Base-by-base conservation (phyloP, 2,888 invertebrate genomes). In the Harmothoe impar region DNA sequence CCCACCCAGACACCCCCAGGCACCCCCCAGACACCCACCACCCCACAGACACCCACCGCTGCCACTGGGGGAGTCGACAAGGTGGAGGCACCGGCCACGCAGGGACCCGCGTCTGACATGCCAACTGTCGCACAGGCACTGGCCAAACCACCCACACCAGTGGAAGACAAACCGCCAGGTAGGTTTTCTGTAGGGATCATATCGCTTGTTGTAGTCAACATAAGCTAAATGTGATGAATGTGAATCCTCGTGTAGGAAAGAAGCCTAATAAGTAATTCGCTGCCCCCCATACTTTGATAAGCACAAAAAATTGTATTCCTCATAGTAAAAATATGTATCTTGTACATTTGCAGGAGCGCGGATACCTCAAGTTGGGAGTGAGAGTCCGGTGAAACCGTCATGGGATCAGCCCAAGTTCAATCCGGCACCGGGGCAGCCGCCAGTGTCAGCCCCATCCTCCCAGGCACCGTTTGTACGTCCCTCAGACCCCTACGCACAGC, bases 401-500 rank as follows among this genome's bases (percentile, higher is more conserved):
- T 54, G 89, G 89, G 62, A 43, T 23, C 72, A 56, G 25, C 33
- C 89, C 10, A 62, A 89, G 62, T 62, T 35, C 43, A 89, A 35
- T 35, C 0, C 33, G 15, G 33, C 33, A 0, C 23, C 89, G n/a
- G 10, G 93, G 93, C 93, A 93, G 25, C 43, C 17, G 54, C 77
- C 89, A 43, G 12, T 62, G 20, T 35, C 43, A 1, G 17, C 84
- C 54, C 17, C 56, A 10, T 15, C 77, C 25, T 72, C 52, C 29
- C 90, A 90, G 62, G 35, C 86, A 12, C 20, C 25, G 17, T 62
- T 68, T n/a, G 33, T 86, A 25, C 86, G 86, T 10, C 86, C 86
- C n/a, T 12, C 23, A 20, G 94, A 94, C 89, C 94, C 94, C 0
- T 94, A 94, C 88, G 90, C 92, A 29, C 94, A 94, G 88, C 93